Evolutionary conservation across 2,888 invertebrate species (phyloP).

Genomic region (Philereme transversata): DNA sequence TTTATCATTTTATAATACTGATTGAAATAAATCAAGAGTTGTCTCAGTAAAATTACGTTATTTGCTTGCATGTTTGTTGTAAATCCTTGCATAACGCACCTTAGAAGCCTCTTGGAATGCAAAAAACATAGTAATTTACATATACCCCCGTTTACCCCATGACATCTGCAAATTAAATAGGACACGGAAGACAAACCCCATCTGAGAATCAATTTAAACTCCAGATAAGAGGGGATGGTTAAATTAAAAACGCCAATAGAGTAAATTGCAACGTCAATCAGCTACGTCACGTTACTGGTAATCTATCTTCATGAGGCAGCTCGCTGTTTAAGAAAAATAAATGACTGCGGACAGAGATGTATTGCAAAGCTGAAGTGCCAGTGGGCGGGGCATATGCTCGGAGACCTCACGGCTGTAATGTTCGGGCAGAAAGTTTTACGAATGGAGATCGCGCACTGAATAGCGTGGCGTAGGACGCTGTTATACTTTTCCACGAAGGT

Average conservation of each 20-base stretch:
- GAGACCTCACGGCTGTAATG: too few species aligned
- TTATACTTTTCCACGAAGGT: too few species aligned
- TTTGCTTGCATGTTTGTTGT: too few species aligned
- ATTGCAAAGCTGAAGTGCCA: conserved; percentile 12
- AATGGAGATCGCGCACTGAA: too few species aligned
- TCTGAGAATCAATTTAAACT: conserved; percentile 55
- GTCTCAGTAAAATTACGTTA: too few species aligned
- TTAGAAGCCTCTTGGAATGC: neutral
- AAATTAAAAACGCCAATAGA: conserved; percentile 77
- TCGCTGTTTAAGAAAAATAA: conserved; percentile 74
- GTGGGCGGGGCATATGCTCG: neutral
- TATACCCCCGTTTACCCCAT: conserved; percentile 2
- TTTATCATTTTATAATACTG: too few species aligned
- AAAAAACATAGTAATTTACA: neutral
- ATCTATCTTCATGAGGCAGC: conserved; percentile 75
- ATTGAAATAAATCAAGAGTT: too few species aligned
- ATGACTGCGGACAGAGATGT: conserved; percentile 51
- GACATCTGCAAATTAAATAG: conserved; percentile 11
- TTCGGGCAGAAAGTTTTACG: too few species aligned
- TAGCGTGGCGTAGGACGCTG: too few species aligned
- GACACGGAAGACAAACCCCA: conserved; percentile 31
- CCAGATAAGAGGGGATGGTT: conserved; percentile 56
- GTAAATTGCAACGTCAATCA: conserved; percentile 80
- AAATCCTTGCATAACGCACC: too few species aligned
- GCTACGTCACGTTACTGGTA: conserved; percentile 62